Percentiles rank a stretch among this genome's conserved stretches.
These are phyloP conservation scores for Microvelia longipes DNA, from an alignment of 1,140 invertebrate genomes.

Conservation along the genomic window DNA sequence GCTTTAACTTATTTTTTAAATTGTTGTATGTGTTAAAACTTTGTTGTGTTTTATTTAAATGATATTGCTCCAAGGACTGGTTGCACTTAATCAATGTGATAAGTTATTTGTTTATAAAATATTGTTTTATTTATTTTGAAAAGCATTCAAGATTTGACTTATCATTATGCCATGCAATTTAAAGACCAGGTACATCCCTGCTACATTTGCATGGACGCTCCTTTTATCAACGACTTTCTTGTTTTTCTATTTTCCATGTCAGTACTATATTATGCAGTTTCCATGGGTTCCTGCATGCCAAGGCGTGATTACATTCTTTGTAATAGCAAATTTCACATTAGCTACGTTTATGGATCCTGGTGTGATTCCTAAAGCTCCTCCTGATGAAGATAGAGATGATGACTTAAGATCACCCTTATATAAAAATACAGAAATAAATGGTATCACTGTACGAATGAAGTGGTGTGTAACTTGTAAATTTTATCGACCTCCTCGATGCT, in stretches of 20 bases:
- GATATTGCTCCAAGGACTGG: too few relatives aligned
- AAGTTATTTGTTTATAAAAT: too few relatives aligned
- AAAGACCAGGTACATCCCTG: conserved; percentile 85
- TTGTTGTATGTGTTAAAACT: too few relatives aligned
- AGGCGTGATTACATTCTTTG: conserved; percentile 88
- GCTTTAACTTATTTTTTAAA: too few relatives aligned
- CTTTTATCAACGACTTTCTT: conserved; percentile 75
- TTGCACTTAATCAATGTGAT: too few relatives aligned
- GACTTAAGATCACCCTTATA: conserved; percentile 94
- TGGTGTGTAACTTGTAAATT: conserved; percentile 99
- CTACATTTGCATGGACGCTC: conserved; percentile 88
- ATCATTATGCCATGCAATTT: conserved; percentile 78
- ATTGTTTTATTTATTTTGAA: too few relatives aligned
- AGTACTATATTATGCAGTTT: conserved; percentile 61
- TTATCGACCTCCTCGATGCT: conserved; percentile 94
- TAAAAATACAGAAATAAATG: conserved; percentile 95
- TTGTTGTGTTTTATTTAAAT: too few relatives aligned
- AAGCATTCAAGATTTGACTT: too few relatives aligned
- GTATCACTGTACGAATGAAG: conserved; percentile 97
- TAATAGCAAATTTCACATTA: conserved; percentile 92
- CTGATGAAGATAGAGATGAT: conserved; percentile 92
- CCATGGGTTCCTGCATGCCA: conserved; percentile 84
- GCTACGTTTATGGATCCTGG: conserved; percentile 99
- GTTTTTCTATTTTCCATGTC: conserved; percentile 93
- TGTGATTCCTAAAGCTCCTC: conserved; percentile 91